phyloP scores from a whole-genome alignment of 2,797 vertebrate species.

The Poecilia gillii region DNA sequence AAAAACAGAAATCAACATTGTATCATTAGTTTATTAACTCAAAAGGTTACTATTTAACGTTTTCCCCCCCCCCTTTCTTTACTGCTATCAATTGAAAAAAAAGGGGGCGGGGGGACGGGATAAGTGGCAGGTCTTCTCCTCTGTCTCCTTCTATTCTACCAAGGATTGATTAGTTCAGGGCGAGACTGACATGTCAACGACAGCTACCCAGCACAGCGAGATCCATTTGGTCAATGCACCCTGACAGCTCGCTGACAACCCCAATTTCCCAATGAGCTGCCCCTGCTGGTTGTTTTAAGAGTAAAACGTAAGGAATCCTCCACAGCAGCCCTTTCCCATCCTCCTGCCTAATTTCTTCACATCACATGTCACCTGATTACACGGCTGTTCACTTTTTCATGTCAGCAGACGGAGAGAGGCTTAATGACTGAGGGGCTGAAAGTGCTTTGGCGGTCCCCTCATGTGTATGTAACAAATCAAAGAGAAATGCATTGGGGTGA shows the following conservation, averaged over 20 bases:
- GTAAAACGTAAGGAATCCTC: slow-evolving; percentile 59
- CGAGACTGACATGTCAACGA: slow-evolving; percentile 69
- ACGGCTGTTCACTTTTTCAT: slow-evolving; percentile 63
- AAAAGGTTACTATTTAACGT: background rate
- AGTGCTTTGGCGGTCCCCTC: slow-evolving; percentile 33
- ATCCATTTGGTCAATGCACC: slow-evolving; percentile 71
- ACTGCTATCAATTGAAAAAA: background rate
- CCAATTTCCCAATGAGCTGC: slow-evolving; percentile 74
- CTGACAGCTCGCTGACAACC: slow-evolving; percentile 78
- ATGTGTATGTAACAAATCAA: slow-evolving; percentile 43
- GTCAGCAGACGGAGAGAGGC: slow-evolving; percentile 67
- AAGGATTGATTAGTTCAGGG: slow-evolving; percentile 70
- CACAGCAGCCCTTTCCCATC: slow-evolving; percentile 19
- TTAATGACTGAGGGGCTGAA: slow-evolving; percentile 52
- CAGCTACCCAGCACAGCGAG: slow-evolving; percentile 67
- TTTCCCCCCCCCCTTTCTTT: background rate
- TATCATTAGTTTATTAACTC: slow-evolving; percentile 13
- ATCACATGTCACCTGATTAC: slow-evolving; percentile 74
- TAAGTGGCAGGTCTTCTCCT: slow-evolving; percentile 26
- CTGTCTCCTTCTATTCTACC: slow-evolving; percentile 29
- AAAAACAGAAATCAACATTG: background rate
- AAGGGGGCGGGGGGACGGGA: background rate
- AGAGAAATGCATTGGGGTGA: slow-evolving; percentile 23
- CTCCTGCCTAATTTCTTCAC: slow-evolving; percentile 63
- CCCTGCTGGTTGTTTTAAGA: slow-evolving; percentile 52